Evolutionary conservation across 2,113 vertebrate species (phyloP).

Genomic region (Propithecus coquereli): DNA sequence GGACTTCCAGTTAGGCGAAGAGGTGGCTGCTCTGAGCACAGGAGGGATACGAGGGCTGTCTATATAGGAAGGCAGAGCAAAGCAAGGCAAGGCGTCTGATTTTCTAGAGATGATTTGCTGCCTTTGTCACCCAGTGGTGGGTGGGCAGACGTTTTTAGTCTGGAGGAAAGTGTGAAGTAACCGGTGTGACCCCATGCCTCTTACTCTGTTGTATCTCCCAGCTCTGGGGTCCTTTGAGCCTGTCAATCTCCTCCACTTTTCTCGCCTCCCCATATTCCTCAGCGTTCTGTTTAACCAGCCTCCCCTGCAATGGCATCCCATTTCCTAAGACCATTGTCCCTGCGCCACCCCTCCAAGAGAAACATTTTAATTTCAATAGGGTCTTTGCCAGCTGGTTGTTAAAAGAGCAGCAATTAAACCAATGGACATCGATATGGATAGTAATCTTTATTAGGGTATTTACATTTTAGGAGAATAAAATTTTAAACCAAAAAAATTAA

Average conservation of each 20-base stretch:
- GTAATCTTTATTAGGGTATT: neutral
- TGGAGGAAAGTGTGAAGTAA: neutral
- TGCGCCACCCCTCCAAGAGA: neutral
- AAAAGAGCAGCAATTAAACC: neutral
- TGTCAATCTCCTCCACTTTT: neutral
- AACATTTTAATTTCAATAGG: neutral
- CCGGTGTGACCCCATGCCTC: neutral
- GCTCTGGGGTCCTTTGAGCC: neutral
- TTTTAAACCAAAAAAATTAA: neutral
- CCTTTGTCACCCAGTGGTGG: neutral
- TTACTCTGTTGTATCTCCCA: neutral
- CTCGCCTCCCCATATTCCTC: neutral
- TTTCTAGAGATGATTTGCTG: neutral
- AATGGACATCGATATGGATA: neutral
- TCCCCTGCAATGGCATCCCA: neutral
- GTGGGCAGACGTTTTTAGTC: neutral
- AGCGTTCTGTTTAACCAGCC: neutral
- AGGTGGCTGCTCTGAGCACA: neutral
- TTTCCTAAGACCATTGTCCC: neutral
- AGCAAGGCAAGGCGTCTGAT: fast-evolving
- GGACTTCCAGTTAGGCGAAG: neutral
- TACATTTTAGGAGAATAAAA: neutral
- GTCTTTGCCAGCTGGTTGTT: neutral
- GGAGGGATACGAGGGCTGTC: neutral
- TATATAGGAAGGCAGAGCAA: neutral